Percentiles rank a stretch among this genome's conserved stretches.
Conservation (phyloP, 2,888 invertebrate species). For the Bruchidius siliquastri region DNA sequence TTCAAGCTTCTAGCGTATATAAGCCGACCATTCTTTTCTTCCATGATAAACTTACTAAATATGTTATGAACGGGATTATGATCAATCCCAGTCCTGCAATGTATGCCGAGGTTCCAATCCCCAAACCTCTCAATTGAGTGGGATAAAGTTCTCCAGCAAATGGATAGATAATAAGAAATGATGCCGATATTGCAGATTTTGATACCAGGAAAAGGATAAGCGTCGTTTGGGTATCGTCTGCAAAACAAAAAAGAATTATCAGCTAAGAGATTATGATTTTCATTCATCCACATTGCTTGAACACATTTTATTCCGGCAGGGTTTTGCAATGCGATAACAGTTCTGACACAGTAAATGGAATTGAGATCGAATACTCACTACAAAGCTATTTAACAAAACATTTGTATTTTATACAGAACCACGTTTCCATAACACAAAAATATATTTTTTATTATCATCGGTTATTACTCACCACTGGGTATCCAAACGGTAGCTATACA, state of each 20-base stretch:
- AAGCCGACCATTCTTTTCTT: no score
- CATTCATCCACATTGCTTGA: no score
- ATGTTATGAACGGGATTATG: slow-evolving; percentile 86
- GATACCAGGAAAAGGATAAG: slow-evolving; percentile 73
- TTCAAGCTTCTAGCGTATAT: no score
- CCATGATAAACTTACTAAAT: slow-evolving; percentile 69
- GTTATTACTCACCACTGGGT: slow-evolving; percentile 59
- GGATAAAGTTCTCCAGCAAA: slow-evolving; percentile 91
- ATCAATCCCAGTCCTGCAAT: slow-evolving; percentile 84
- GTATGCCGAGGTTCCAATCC: slow-evolving; percentile 87
- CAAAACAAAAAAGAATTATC: slow-evolving; percentile 26
- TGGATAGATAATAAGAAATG: slow-evolving; percentile 87
- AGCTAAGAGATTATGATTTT: not conserved
- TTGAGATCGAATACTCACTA: no score
- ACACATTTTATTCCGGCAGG: no score
- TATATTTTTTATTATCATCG: no score
- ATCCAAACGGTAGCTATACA: slow-evolving; percentile 81
- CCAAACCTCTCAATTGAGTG: slow-evolving; percentile 81
- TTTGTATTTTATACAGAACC: no score
- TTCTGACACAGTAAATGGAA: no score
- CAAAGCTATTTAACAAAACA: no score
- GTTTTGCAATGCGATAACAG: no score
- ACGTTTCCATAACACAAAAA: no score
- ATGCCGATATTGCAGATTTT: slow-evolving; percentile 85
- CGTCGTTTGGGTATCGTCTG: slow-evolving; percentile 71